phyloP scores from a whole-genome alignment of 2,113 vertebrate species.

The Pholis gunnellus region DNA sequence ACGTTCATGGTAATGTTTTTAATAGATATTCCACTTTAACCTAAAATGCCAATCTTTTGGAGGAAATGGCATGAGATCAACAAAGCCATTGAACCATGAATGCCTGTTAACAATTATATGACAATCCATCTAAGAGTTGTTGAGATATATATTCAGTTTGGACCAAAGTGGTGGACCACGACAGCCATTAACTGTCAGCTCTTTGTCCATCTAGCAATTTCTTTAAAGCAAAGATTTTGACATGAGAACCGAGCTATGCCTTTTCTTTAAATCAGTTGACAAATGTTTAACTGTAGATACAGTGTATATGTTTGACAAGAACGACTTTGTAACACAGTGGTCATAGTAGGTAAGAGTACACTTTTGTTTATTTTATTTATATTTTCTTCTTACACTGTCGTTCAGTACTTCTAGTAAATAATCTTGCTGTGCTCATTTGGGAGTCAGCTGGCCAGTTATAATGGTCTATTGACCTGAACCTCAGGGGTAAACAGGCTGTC shows the following conservation, averaged over 20 bases:
- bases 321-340: not conserved
- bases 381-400: not conserved
- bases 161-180: not conserved
- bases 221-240: not conserved
- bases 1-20: not conserved
- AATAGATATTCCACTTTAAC: not conserved
- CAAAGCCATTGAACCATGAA: not conserved
- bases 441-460: constrained; percentile 64
- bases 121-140: not conserved
- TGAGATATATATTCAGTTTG: not conserved
- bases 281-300: not conserved
- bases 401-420: not conserved
- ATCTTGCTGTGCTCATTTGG: constrained; percentile 4
- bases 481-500: constrained; percentile 28
- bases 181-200: not conserved
- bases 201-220: not conserved
- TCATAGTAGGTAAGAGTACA: not conserved
- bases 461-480: constrained; percentile 62
- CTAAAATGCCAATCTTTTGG: not conserved
- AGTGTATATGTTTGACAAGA: not conserved
- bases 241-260: not conserved
- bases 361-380: not conserved
- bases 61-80: not conserved
- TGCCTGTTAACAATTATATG: not conserved
- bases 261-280: not conserved